These are phyloP conservation scores for Manacus vitellinus DNA, from an alignment of 2,113 vertebrate species.

Conservation along the genomic window DNA sequence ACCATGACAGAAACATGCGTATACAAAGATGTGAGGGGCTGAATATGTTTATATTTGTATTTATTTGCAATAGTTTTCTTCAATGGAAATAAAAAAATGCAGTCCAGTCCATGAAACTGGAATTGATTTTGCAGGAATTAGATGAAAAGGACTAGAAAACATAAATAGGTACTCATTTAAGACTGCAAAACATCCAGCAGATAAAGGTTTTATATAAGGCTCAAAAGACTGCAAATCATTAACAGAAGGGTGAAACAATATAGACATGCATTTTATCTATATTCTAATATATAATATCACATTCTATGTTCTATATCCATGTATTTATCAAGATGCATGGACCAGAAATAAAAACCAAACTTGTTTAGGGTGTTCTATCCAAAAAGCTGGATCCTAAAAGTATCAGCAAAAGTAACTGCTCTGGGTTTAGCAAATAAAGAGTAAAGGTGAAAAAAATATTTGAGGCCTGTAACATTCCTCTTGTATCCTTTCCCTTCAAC, in stretches of 20 bases:
- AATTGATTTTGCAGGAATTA: conserved; percentile 50
- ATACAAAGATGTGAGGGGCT: background rate
- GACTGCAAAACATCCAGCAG: background rate
- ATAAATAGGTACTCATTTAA: background rate
- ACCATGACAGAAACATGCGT: background rate
- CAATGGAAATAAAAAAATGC: background rate
- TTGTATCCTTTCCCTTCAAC: background rate
- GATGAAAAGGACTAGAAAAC: background rate
- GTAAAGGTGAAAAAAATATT: background rate
- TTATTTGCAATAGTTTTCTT: background rate
- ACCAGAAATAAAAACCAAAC: background rate
- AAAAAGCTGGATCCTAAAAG: background rate
- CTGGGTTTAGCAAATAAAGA: background rate
- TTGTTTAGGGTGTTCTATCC: background rate
- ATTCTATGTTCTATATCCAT: background rate
- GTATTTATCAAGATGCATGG: background rate
- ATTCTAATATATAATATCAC: background rate
- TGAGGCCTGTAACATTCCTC: background rate
- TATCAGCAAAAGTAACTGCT: background rate
- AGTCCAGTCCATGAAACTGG: background rate
- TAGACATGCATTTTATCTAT: background rate
- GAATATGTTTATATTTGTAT: background rate
- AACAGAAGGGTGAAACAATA: background rate
- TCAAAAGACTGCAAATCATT: background rate
- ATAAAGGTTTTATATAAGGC: conserved; percentile 4